phyloP scores from a whole-genome alignment of 1,140 invertebrate species.

The Laupala kohalensis region DNA sequence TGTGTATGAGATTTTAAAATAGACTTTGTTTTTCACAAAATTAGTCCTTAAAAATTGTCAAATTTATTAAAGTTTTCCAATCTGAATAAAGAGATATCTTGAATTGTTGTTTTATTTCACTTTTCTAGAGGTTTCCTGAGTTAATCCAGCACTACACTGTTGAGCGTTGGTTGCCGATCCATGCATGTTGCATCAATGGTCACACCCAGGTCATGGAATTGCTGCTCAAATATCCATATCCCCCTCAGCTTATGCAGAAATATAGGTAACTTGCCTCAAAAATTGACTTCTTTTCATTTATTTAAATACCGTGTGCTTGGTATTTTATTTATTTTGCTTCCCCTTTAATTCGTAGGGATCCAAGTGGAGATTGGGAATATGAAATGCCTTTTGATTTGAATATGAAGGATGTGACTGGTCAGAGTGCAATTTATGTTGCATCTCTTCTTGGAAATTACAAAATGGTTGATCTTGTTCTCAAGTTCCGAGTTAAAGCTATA shows the following conservation, averaged over 20 bases:
- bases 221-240: constrained; percentile 72
- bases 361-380: constrained; percentile 64
- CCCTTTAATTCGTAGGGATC: constrained; percentile 39
- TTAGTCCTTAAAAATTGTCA: too few species aligned
- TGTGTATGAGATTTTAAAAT: too few species aligned
- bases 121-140: constrained; percentile 43
- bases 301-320: neutral
- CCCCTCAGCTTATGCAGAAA: constrained; percentile 48
- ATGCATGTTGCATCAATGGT: constrained; percentile 81
- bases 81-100: too few species aligned
- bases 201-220: constrained; percentile 62
- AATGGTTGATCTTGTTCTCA: constrained; percentile 64
- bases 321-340: neutral
- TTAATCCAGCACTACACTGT: constrained; percentile 63
- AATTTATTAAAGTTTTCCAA: too few species aligned
- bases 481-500: constrained; percentile 51
- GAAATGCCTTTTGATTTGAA: constrained; percentile 82
- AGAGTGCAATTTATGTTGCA: constrained; percentile 79
- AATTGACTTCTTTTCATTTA: neutral
- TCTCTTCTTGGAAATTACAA: constrained; percentile 69
- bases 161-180: constrained; percentile 82
- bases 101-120: too few species aligned
- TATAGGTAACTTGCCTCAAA: constrained; percentile 44
- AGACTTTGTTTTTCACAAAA: too few species aligned
- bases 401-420: constrained; percentile 73